Percentiles rank a stretch among this genome's conserved stretches.
Evolutionary conservation across 2,113 vertebrate genomes (phyloP).

Genomic region (Buteo buteo): DNA sequence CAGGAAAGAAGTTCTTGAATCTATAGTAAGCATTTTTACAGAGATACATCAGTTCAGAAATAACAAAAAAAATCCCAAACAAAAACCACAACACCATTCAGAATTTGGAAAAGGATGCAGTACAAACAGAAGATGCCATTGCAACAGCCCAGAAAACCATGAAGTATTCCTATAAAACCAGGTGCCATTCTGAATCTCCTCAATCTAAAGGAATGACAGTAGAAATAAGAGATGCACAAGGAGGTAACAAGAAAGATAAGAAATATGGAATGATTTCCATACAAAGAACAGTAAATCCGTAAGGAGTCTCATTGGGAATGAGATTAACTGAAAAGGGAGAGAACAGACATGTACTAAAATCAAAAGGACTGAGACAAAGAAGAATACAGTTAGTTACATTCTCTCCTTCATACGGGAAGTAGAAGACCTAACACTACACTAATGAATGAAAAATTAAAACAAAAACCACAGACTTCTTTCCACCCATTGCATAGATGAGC

Average conservation of each 20-base stretch:
- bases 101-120: neutral
- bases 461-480: neutral
- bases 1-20: neutral
- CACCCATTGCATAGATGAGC: neutral
- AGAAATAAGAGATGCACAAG: neutral
- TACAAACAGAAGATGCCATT: neutral
- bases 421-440: neutral
- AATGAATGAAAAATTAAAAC: neutral
- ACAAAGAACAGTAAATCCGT: neutral
- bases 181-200: neutral
- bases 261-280: neutral
- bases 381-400: neutral
- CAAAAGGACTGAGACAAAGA: neutral
- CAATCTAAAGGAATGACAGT: neutral
- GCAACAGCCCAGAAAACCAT: neutral
- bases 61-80: neutral
- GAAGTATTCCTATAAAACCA: no score
- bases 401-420: neutral
- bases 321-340: neutral
- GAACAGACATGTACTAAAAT: neutral
- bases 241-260: neutral
- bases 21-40: neutral
- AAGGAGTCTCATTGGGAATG: neutral
- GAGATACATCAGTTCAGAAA: neutral
- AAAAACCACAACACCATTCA: neutral